phyloP scores from a whole-genome alignment of 2,888 invertebrate species.

The Caenorhabditis plicata region DNA sequence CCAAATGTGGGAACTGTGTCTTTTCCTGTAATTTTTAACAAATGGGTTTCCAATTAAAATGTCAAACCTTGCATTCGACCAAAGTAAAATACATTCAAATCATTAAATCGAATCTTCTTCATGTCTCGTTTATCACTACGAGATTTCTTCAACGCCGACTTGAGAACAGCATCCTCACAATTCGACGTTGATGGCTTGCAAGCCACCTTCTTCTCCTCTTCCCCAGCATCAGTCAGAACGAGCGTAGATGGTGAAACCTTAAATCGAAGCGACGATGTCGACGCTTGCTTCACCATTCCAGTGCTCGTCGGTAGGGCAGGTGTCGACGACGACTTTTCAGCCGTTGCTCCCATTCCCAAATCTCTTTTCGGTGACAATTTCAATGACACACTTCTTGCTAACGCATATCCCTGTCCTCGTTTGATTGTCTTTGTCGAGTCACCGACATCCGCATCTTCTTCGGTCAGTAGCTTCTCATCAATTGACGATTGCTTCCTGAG shows the following conservation, averaged over 20 bases:
- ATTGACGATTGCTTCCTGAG: constrained; percentile 28
- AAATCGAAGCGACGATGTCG: constrained; percentile 17
- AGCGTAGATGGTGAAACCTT: constrained; percentile 20
- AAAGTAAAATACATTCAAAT: constrained; percentile 25
- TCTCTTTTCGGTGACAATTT: constrained; percentile 12
- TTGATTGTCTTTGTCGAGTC: constrained; percentile 31
- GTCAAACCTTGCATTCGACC: constrained; percentile 12
- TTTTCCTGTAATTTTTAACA: constrained; percentile 1
- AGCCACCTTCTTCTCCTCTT: not conserved
- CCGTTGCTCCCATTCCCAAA: constrained; percentile 4
- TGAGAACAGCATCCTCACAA: not conserved
- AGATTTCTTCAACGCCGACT: constrained; percentile 6
- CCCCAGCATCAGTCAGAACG: not conserved
- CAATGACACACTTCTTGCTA: constrained; percentile 21
- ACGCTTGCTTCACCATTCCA: constrained; percentile 4
- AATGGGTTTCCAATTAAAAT: not conserved
- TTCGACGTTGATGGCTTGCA: not conserved
- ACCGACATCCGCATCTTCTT: constrained; percentile 17
- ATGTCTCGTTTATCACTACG: not conserved
- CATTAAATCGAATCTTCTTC: constrained; percentile 5
- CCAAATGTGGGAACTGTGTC: constrained; percentile 24
- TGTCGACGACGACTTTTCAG: constrained; percentile 23
- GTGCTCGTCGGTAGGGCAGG: constrained; percentile 19
- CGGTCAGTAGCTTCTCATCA: constrained; percentile 11
- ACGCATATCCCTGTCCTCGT: constrained; percentile 8